A percentile compares a stretch with the other conserved stretches of the same genome.
phyloP scores from a whole-genome alignment of 2,888 invertebrate species.

The Torymus aiolomorphi region DNA sequence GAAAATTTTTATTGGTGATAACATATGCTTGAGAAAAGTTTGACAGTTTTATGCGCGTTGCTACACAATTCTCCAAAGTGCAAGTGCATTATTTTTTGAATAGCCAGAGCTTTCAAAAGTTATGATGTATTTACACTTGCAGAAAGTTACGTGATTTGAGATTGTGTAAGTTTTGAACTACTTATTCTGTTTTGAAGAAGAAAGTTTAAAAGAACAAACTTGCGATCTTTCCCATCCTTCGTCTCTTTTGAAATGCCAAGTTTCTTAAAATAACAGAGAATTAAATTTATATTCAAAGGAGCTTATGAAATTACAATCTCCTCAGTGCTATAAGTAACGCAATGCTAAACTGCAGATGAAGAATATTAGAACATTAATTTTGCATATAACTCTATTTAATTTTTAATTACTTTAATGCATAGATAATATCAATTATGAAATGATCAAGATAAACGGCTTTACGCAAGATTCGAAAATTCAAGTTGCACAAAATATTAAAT shows the following conservation, averaged over 20 bases:
- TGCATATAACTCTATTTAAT: no score
- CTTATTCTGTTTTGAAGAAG: constrained; percentile 28
- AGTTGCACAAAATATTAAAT: no score
- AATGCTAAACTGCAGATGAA: no score
- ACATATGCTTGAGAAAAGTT: background rate
- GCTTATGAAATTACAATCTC: background rate
- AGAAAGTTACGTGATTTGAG: constrained; percentile 15
- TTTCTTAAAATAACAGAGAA: constrained; percentile 3
- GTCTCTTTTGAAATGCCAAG: constrained; percentile 1
- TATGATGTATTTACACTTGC: constrained; percentile 17
- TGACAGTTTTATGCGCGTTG: background rate
- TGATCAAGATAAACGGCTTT: no score
- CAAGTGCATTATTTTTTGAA: background rate
- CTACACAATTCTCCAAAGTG: background rate
- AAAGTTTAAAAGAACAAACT: constrained; percentile 23
- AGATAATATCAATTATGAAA: no score
- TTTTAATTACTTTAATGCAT: no score
- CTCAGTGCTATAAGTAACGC: no score
- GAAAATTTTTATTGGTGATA: no score
- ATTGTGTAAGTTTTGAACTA: constrained; percentile 16
- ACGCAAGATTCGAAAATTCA: no score
- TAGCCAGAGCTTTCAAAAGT: background rate
- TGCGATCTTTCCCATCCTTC: background rate
- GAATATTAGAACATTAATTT: no score
- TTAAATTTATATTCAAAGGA: background rate